A percentile compares a stretch with the other conserved stretches of the same genome.
phyloP scores from a whole-genome alignment of 2,888 invertebrate genomes.

The Drosophila algonquin region DNA sequence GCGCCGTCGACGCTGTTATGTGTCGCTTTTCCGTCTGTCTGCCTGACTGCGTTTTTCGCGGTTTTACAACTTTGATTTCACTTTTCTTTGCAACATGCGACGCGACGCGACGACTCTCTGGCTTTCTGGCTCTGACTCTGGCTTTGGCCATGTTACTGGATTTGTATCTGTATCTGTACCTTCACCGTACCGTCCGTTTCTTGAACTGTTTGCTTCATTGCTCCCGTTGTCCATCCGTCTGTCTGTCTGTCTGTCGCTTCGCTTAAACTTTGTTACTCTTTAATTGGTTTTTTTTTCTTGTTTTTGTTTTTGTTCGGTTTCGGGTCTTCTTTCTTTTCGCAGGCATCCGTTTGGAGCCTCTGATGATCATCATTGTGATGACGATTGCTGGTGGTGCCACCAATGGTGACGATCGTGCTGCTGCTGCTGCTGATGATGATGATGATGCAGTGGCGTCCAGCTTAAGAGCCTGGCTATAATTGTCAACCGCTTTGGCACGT shows the following conservation, averaged over 20 bases:
- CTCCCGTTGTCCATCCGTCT: slow-evolving; percentile 61
- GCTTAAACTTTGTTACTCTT: slow-evolving; percentile 78
- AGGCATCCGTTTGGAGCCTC: slow-evolving; percentile 60
- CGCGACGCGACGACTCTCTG: slow-evolving; percentile 28
- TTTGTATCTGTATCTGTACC: slow-evolving; percentile 59
- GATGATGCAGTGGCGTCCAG: slow-evolving; percentile 66
- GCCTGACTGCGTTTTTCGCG: slow-evolving; percentile 77
- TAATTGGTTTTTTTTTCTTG: slow-evolving; percentile 70
- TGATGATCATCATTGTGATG: slow-evolving; percentile 18
- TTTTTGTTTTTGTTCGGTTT: slow-evolving; percentile 51
- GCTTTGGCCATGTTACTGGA: slow-evolving; percentile 30
- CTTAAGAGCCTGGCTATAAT: slow-evolving; percentile 63
- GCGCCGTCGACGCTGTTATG: slow-evolving; percentile 62
- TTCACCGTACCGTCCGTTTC: slow-evolving; percentile 77
- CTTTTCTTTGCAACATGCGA: slow-evolving; percentile 80
- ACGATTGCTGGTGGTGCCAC: slow-evolving; percentile 7
- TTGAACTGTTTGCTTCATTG: slow-evolving; percentile 61
- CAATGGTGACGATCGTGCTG: slow-evolving; percentile 4
- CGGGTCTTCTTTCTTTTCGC: slow-evolving; percentile 47
- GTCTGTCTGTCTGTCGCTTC: slow-evolving; percentile 57
- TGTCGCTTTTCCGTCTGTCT: slow-evolving; percentile 66
- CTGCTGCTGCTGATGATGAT: slow-evolving; percentile 12
- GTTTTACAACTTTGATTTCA: slow-evolving; percentile 80
- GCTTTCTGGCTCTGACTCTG: slow-evolving; percentile 31
- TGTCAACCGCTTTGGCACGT: slow-evolving; percentile 74